A percentile compares a stretch with the other conserved stretches of the same genome.
These are phyloP conservation scores for Amphimedon queenslandica DNA, from an alignment of 37 sponge, comb jelly and placozoan genomes.

Conservation along the genomic window DNA sequence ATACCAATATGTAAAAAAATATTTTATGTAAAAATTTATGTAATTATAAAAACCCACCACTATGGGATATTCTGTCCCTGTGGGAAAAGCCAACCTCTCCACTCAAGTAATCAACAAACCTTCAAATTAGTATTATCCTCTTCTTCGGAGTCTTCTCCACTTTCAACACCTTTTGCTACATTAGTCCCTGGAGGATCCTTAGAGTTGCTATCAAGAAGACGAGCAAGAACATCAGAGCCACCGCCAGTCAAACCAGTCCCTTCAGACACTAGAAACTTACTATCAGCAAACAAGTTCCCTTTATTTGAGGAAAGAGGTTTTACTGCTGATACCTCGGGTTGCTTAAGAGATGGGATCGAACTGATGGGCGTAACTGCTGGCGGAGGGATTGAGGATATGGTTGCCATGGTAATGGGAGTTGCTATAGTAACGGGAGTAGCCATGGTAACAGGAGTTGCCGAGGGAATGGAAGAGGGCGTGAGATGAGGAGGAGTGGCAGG, in stretches of 20 bases:
- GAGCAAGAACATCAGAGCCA: not conserved
- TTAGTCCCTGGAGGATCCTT: not conserved
- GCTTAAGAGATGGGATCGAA: not conserved
- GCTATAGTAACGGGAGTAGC: too few relatives aligned
- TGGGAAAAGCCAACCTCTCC: too few relatives aligned
- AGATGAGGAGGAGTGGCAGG: not conserved
- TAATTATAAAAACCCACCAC: too few relatives aligned
- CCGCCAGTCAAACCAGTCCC: not conserved
- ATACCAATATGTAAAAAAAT: not conserved
- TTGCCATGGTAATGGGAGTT: slow-evolving; percentile 1
- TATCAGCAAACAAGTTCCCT: not conserved
- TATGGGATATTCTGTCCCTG: too few relatives aligned
- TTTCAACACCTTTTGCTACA: too few relatives aligned
- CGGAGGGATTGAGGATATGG: not conserved
- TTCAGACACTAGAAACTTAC: not conserved
- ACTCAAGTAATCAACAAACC: too few relatives aligned
- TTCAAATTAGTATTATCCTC: not conserved
- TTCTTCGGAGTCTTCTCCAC: not conserved
- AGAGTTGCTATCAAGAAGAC: not conserved
- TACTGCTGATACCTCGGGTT: not conserved
- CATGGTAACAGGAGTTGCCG: too few relatives aligned
- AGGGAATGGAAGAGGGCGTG: not conserved
- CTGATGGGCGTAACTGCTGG: not conserved
- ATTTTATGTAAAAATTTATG: not conserved
- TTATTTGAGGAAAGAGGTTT: not conserved